Evolutionary conservation across 2,113 vertebrate genomes (phyloP).

Genomic region (Urocitellus parryii): DNA sequence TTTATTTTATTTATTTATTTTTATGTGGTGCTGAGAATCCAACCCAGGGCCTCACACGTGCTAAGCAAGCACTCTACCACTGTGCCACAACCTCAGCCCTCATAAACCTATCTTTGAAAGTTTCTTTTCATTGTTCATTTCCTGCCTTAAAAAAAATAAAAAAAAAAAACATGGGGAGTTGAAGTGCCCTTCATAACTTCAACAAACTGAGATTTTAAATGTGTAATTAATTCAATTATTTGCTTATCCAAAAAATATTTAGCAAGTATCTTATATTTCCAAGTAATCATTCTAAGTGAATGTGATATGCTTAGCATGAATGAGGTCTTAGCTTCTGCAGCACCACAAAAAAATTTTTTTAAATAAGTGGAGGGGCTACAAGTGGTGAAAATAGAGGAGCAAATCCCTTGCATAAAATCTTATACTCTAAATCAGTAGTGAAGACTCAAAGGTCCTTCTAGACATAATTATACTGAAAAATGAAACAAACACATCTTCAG

Average conservation of each 20-base stretch:
- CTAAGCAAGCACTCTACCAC: too few species aligned
- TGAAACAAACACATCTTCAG: neutral
- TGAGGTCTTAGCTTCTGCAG: neutral
- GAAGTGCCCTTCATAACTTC: neutral
- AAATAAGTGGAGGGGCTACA: neutral
- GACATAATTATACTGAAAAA: constrained; percentile 12
- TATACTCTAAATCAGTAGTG: neutral
- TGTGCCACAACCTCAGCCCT: too few species aligned
- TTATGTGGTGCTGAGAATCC: too few species aligned
- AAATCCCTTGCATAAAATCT: neutral
- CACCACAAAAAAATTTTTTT: neutral
- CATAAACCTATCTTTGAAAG: neutral
- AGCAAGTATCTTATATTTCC: neutral
- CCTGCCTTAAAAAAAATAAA: neutral
- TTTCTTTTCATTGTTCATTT: neutral
- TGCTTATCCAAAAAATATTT: neutral
- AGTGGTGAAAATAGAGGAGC: neutral
- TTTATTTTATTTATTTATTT: too few species aligned
- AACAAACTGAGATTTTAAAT: neutral
- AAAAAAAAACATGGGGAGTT: neutral
- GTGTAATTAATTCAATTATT: neutral
- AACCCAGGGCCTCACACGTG: too few species aligned
- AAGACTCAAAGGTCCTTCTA: neutral
- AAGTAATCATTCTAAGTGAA: neutral
- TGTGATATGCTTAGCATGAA: neutral